Evolutionary conservation across 2,888 invertebrate genomes (phyloP), one percentile per base, ranked within the genome.

Genomic region (Clanis bilineata): DNA sequence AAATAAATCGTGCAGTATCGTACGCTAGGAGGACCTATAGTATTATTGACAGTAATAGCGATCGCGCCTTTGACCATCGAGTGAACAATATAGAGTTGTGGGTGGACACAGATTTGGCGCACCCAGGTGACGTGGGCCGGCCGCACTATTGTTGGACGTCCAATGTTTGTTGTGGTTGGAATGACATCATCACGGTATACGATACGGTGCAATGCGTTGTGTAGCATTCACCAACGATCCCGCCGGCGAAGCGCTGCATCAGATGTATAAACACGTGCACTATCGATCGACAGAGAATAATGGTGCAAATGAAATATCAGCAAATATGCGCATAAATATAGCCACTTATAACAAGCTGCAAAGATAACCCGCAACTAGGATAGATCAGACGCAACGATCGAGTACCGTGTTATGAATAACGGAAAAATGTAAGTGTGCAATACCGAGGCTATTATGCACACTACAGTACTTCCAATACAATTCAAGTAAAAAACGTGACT

Each of bases 91-190:
- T 59, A 64, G 62, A 63, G 60, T 60, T 68, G 70, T 76, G 69
- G 73, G 76, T 77, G 79, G 76, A 72, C 73, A 68, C 15, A 41
- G 73, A 76, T 78, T 76, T 64, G 85, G 77, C 86, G 79, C 86
- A 77, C 86, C 86, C 81, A 80, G 64, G 71, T 79, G 79, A 73
- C 80, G 80, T 76, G 79, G 77, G 78, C 68, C 64, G 70, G 75
- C 70, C 51, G 32, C 70, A 77, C 79, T 78, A 81, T 85, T 85
- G 84, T 83, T 68, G 80, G 75, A 70, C 77, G 70, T 71, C 75
- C 73, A 75, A 51, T 51, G 51, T 51, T 51, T 51, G 51, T 51
- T 51, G 51, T 51, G 32, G 32, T 51, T 51, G 76, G 76, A 79
- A 75, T 85, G 83, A 83, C 80, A 79, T 84, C 81, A 83, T 64